phyloP scores from a whole-genome alignment of 2,888 invertebrate species.

The Philereme transversata region DNA sequence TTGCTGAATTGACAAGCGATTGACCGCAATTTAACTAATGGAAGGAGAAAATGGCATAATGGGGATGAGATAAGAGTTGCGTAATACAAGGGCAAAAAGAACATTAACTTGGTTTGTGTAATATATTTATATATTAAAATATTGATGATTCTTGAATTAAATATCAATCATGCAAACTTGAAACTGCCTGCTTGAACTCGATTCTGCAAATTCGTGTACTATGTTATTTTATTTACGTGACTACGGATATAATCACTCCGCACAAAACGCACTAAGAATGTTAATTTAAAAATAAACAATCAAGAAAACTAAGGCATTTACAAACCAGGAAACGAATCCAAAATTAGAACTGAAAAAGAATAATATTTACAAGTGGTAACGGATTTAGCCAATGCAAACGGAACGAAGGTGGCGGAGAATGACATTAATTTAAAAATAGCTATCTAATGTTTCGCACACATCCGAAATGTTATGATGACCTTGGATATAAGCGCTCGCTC shows the following conservation, averaged over 20 bases:
- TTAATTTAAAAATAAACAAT: conserved; percentile 23
- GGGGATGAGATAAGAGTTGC: conserved; percentile 1
- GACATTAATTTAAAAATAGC: conserved; percentile 35
- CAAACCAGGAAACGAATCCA: conserved; percentile 28
- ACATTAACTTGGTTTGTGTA: not conserved
- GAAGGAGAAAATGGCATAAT: conserved; percentile 14
- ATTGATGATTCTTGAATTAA: no score
- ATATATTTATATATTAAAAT: no score
- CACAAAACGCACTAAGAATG: conserved; percentile 25
- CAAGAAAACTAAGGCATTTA: conserved; percentile 11
- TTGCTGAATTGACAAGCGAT: conserved; percentile 25
- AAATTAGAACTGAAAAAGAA: conserved; percentile 28
- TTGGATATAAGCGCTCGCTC: conserved; percentile 23
- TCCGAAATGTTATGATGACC: conserved; percentile 25
- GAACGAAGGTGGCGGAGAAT: conserved; percentile 16
- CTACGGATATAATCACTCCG: conserved; percentile 18
- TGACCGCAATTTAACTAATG: conserved; percentile 24
- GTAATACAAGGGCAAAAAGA: conserved; percentile 9
- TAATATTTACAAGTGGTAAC: conserved; percentile 29
- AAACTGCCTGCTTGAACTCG: no score
- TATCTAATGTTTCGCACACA: conserved; percentile 24
- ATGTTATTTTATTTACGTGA: not conserved
- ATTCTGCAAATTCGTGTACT: no score
- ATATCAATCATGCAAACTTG: no score
- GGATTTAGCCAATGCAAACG: conserved; percentile 27